Conservation (phyloP, 2,113 vertebrate species). For the Tachuris rubrigastra region DNA sequence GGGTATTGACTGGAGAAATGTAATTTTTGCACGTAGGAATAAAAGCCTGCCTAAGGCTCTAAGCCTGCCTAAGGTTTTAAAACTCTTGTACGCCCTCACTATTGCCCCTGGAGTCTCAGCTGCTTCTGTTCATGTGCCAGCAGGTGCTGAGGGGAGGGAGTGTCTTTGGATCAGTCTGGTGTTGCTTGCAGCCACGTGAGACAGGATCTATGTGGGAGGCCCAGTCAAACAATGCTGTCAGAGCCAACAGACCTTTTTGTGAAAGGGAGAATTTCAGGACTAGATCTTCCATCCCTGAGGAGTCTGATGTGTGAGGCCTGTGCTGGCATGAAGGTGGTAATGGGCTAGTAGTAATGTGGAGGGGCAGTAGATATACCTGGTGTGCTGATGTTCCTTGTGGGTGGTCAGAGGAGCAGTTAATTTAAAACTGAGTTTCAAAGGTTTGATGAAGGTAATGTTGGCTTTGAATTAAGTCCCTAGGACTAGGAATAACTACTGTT, state of each 20-base stretch:
- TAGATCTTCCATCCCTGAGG: neutral
- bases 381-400: neutral
- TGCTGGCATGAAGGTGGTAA: neutral
- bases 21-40: neutral
- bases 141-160: neutral
- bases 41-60: neutral
- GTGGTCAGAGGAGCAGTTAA: neutral
- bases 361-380: neutral
- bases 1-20: neutral
- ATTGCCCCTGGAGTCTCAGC: neutral
- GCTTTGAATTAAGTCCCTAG: neutral
- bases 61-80: neutral
- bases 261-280: neutral
- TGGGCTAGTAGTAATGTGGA: no score
- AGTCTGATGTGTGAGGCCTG: neutral
- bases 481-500: neutral
- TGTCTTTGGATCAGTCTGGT: neutral
- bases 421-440: neutral
- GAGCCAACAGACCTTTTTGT: neutral
- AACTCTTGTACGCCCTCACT: neutral
- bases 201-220: neutral
- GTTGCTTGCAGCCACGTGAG: neutral
- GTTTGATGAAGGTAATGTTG: neutral
- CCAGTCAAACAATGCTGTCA: accelerated
- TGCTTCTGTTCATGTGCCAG: neutral